Base-by-base conservation (phyloP, 2,113 vertebrate species). In the Hemichromis elongatus region DNA sequence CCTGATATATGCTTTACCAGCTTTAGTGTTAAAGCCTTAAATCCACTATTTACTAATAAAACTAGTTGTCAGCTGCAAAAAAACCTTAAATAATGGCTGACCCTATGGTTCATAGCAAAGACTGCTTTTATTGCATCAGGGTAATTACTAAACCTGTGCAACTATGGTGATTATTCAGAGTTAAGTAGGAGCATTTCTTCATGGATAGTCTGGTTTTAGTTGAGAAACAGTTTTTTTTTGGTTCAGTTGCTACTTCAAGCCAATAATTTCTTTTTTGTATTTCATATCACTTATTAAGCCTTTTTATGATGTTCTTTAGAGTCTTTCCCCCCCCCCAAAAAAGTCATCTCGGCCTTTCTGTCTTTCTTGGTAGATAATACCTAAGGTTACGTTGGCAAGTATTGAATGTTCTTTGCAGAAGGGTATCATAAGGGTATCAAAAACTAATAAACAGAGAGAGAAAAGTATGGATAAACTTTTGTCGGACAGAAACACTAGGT, bases 371-470 rank as follows among this genome's bases (percentile, higher is more conserved):
- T 56, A 57, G 77, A 84, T 45, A 35, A n/a, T 61, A 57, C 21
- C 47, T 73, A 3, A 45, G 47, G 30, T 56, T 35, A 80, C 11
- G 30, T 16, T 61, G 56, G 28, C 9, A 75, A 33, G 57, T 19
- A 33, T 13, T 52, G 26, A 87, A 40, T 79, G 82, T 81, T 66
- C 4, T 87, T 82, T 19, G 24, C 16, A 66, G 37, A 57, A 66
- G 63, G n/a, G n/a, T n/a, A n/a, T n/a, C n/a, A 77, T 70, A 82
- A 90, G 33, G 54, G 57, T 59, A 55, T 84, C 42, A 47, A 37
- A 47, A 47, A 77, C 75, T 59, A 55, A 56, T 52, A 50, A 89
- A 73, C 26, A 85, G 19, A 81, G 79, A 66, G 11, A 9, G 18
- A 52, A 77, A 84, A 82, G 37, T 18, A 47, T 52, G 68, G 53